These are phyloP conservation scores for Lucilia cuprina DNA, from an alignment of 1,140 invertebrate species.

Conservation along the genomic window DNA sequence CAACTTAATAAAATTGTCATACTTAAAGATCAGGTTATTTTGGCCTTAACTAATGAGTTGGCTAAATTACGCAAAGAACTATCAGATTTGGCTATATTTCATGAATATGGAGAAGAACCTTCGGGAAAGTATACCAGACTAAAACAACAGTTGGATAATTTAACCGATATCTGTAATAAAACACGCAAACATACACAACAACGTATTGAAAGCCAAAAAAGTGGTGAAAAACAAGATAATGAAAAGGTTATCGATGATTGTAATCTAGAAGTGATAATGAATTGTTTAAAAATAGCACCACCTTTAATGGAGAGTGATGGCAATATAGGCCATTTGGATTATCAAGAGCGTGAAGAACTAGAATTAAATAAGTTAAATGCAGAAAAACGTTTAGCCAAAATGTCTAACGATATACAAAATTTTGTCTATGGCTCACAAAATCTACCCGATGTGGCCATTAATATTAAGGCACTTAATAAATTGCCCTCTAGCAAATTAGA, in stretches of 20 bases:
- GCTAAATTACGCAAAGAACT: slow-evolving; percentile 60
- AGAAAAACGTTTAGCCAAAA: slow-evolving; percentile 40
- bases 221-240: neutral
- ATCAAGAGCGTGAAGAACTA: slow-evolving; percentile 26
- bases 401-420: slow-evolving; percentile 41
- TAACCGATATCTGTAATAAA: slow-evolving; percentile 59
- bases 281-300: slow-evolving; percentile 39
- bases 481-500: slow-evolving; percentile 39
- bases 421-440: slow-evolving; percentile 41
- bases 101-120: slow-evolving; percentile 59
- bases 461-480: slow-evolving; percentile 15
- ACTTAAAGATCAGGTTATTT: slow-evolving; percentile 58
- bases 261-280: slow-evolving; percentile 42
- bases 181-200: slow-evolving; percentile 46
- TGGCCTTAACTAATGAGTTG: slow-evolving; percentile 56
- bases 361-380: slow-evolving; percentile 18
- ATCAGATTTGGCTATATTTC: slow-evolving; percentile 58
- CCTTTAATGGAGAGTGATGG: neutral
- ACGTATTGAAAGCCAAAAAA: slow-evolving; percentile 20
- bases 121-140: slow-evolving; percentile 57
- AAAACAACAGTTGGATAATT: slow-evolving; percentile 58
- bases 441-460: slow-evolving; percentile 40
- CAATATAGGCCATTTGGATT: neutral
- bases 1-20: slow-evolving; percentile 57
- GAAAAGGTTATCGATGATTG: slow-evolving; percentile 39